Evolutionary conservation across 2,797 vertebrate species (phyloP), one percentile per base, ranked within the genome.

Genomic region (Thaleichthys pacificus): DNA sequence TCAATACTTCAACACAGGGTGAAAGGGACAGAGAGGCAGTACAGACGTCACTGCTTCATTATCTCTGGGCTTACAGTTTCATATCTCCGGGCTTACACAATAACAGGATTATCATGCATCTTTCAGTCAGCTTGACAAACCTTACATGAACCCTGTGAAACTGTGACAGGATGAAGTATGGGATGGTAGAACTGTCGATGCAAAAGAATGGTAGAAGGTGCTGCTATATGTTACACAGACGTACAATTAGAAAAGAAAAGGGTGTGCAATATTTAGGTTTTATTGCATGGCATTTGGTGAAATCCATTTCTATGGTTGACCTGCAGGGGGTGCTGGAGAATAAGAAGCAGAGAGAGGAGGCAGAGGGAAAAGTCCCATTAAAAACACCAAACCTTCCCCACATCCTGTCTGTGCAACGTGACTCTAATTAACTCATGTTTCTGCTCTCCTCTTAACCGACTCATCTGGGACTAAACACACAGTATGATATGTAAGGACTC

Each of bases 271-370:
- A n/a, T 56, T 56, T 56, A 0, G 19, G 51, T 56, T n/a, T n/a
- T 17, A 56, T 56, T 4, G 19, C 51, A 56, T 5, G 4, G 17
- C 51, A 4, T 56, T n/a, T 56, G n/a, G n/a, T n/a, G 3, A 56
- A 5, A 2, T 5, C 15, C 2, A 81, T 81, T 90, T 77, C 79
- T 54, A 66, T 65, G 4, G 75, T 65, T 63, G 68, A 73, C 82
- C 92, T 87, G 86, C 82, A 92, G 92, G 89, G 89, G 90, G 90
- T 76, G 91, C 83, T 84, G 87, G 84, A 90, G 85, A 86, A 80
- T 74, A 81, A 84, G 74, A 74, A 78, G 78, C 35, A 24, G 9
- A 1, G 47, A 26, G 64, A 2, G 24, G 32, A 47, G 32, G 38
- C 5, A 38, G 12, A 67, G 47, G 15, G 15, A 17, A 67, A 32